A percentile compares a stretch with the other conserved stretches of the same genome.
These are phyloP conservation scores for Calidris pygmaea DNA, from an alignment of 2,113 vertebrate species.

Conservation along the genomic window DNA sequence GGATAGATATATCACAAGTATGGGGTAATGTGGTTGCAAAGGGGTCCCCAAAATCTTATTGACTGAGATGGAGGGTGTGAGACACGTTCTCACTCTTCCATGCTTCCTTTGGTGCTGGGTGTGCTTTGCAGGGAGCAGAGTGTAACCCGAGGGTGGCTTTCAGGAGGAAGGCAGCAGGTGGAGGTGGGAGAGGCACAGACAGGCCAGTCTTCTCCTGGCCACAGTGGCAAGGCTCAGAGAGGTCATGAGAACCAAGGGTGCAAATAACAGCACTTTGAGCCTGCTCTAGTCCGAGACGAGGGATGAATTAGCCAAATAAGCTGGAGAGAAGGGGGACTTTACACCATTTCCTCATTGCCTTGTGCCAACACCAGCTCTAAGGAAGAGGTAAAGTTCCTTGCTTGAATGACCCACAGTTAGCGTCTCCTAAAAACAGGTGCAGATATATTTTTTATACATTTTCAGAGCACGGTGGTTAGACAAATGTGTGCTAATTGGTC, in stretches of 20 bases:
- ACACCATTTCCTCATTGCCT: background rate
- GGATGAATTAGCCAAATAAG: background rate
- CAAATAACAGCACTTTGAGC: background rate
- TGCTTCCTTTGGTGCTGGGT: rapidly evolving
- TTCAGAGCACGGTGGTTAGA: background rate
- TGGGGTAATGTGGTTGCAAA: background rate
- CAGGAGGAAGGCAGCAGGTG: background rate
- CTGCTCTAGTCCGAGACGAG: background rate
- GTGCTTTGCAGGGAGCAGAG: background rate
- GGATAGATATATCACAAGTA: background rate
- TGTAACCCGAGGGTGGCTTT: background rate
- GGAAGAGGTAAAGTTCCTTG: background rate
- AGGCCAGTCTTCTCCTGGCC: background rate
- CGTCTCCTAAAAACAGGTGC: background rate
- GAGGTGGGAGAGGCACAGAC: background rate
- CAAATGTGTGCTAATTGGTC: background rate
- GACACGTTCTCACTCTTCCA: background rate
- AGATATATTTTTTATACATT: background rate
- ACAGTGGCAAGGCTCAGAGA: background rate
- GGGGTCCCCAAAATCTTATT: background rate
- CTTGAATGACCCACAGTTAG: background rate
- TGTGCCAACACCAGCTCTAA: background rate
- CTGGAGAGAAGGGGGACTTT: background rate
- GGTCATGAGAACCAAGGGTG: background rate
- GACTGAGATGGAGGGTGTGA: background rate